These are phyloP conservation scores for Silvanus unidentatus DNA, from an alignment of 2,888 invertebrate species.

Conservation along the genomic window DNA sequence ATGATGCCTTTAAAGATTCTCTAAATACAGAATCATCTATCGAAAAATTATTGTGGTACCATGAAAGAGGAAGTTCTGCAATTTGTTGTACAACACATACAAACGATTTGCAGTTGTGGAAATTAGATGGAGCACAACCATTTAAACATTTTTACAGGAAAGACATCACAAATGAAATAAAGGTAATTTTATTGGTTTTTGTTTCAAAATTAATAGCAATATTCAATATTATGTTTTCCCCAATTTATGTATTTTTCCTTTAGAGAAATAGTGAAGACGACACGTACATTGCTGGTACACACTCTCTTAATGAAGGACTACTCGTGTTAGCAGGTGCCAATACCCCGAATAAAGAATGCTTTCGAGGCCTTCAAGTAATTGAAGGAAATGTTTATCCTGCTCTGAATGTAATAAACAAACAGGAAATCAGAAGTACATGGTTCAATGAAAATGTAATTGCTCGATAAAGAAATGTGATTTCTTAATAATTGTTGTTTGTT, in stretches of 20 bases:
- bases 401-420: conserved; percentile 57
- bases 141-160: conserved; percentile 53
- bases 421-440: conserved; percentile 65
- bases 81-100: conserved; percentile 67
- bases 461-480: conserved; percentile 26
- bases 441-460: conserved; percentile 56
- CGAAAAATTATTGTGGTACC: conserved; percentile 55
- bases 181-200: conserved; percentile 38
- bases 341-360: conserved; percentile 54
- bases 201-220: conserved; percentile 2
- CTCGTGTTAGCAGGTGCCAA: conserved; percentile 63
- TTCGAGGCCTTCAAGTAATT: conserved; percentile 44
- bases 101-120: conserved; percentile 66
- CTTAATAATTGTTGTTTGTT: conserved; percentile 9
- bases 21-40: conserved; percentile 76
- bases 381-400: conserved; percentile 50
- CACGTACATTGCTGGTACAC: conserved; percentile 61
- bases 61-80: conserved; percentile 45
- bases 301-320: conserved; percentile 46
- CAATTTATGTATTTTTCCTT: conserved; percentile 30
- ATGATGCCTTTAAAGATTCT: conserved; percentile 71
- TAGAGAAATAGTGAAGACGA: conserved; percentile 57
- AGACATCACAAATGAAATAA: conserved; percentile 54
- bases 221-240: background rate
- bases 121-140: conserved; percentile 57